These are phyloP conservation scores for Gordius sp. DNA, from an alignment of 2,888 invertebrate genomes.

Conservation along the genomic window DNA sequence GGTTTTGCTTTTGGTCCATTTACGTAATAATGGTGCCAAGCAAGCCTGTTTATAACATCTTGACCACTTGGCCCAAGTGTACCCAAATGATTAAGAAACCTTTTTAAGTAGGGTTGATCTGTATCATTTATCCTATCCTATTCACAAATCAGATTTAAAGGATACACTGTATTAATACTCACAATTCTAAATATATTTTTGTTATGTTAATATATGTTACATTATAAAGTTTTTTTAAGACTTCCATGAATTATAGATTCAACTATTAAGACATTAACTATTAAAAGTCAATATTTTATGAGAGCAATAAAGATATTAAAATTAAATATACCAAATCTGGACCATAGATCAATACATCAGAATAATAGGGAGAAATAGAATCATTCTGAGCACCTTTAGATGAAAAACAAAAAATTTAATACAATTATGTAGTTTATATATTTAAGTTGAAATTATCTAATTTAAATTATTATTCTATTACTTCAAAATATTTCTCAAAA, in stretches of 20 bases:
- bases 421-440: constrained; percentile 7
- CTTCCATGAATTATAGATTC: too few relatives aligned
- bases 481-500: neutral
- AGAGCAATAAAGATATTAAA: too few relatives aligned
- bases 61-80: neutral
- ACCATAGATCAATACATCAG: too few relatives aligned
- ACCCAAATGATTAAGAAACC: neutral
- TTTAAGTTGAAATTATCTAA: neutral
- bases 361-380: too few relatives aligned
- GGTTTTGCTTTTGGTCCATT: neutral
- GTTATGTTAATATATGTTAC: too few relatives aligned
- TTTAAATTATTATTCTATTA: neutral
- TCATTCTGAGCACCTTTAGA: too few relatives aligned
- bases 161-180: too few relatives aligned
- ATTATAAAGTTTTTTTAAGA: too few relatives aligned
- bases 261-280: too few relatives aligned
- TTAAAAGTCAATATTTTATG: too few relatives aligned
- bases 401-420: neutral
- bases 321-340: too few relatives aligned
- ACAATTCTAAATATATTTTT: too few relatives aligned
- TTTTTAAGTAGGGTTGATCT: neutral
- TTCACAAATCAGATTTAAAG: neutral
- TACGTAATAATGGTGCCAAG: constrained; percentile 13
- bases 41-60: neutral
- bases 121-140: constrained; percentile 11